phyloP scores from a whole-genome alignment of 1,140 invertebrate genomes.

The Antheraea mylitta region DNA sequence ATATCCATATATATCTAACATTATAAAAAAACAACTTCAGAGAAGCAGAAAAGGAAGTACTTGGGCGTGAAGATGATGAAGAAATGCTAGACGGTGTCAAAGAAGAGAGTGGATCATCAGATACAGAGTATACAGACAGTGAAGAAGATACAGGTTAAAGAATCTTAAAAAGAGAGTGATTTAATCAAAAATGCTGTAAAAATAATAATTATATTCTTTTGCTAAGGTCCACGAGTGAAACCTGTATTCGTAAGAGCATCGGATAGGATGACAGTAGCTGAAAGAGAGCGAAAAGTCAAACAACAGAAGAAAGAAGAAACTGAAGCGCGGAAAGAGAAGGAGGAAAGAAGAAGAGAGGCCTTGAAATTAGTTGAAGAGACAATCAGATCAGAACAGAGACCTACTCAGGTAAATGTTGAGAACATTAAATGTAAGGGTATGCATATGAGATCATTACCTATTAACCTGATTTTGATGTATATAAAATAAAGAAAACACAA shows the following conservation, averaged over 20 bases:
- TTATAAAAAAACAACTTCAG: slow-evolving; percentile 44
- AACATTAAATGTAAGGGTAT: no score
- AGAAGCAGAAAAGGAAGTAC: slow-evolving; percentile 88
- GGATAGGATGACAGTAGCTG: slow-evolving; percentile 96
- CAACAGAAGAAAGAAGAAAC: slow-evolving; percentile 91
- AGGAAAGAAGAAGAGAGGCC: slow-evolving; percentile 91
- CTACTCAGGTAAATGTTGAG: slow-evolving; percentile 32
- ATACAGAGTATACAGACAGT: slow-evolving; percentile 93
- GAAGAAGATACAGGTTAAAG: slow-evolving; percentile 88
- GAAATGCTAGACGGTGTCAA: slow-evolving; percentile 82
- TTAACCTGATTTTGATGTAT: no score
- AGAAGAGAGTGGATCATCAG: slow-evolving; percentile 82
- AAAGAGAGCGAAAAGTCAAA: slow-evolving; percentile 93
- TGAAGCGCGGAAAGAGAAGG: slow-evolving; percentile 88
- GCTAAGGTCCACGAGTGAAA: slow-evolving; percentile 89
- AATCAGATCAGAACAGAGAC: slow-evolving; percentile 86
- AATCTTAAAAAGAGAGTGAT: neutral
- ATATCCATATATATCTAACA: no score
- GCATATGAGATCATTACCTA: no score
- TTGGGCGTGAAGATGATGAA: slow-evolving; percentile 86
- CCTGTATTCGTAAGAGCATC: slow-evolving; percentile 98
- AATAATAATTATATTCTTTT: neutral
- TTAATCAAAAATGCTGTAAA: neutral
- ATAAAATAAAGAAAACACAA: no score
- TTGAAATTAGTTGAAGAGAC: slow-evolving; percentile 94